phyloP scores from a whole-genome alignment of 2,888 invertebrate genomes.

The Orthosia cruda region DNA sequence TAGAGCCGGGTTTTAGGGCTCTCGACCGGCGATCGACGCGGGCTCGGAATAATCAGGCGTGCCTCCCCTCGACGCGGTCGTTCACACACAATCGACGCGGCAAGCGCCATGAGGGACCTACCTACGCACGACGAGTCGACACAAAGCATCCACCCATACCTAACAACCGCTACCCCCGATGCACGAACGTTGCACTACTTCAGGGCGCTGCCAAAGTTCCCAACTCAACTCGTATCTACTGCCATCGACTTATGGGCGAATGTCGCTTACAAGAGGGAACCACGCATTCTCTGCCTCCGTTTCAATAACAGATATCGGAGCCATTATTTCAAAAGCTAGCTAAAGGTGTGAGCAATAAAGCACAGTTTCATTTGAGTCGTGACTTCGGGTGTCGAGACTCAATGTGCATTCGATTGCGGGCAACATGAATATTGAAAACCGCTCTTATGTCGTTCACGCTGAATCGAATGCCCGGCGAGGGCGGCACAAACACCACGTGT shows the following conservation, averaged over 20 bases:
- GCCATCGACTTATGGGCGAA: constrained; percentile 42
- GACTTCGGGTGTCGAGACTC: constrained; percentile 76
- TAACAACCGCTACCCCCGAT: constrained; percentile 82
- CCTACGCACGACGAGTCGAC: constrained; percentile 87
- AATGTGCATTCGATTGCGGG: constrained; percentile 86
- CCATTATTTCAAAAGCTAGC: constrained; percentile 77
- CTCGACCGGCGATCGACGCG: constrained; percentile 87
- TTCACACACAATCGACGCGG: constrained; percentile 90
- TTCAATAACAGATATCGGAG: constrained; percentile 73
- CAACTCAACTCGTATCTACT: constrained; percentile 70
- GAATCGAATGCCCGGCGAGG: constrained; percentile 83
- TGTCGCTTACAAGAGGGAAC: constrained; percentile 46
- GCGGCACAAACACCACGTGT: constrained; percentile 85
- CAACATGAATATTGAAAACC: constrained; percentile 88
- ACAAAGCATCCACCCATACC: constrained; percentile 88
- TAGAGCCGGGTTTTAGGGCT: constrained; percentile 84
- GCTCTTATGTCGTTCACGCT: constrained; percentile 85
- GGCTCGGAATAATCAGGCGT: constrained; percentile 88
- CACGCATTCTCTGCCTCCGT: constrained; percentile 79
- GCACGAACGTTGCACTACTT: constrained; percentile 80
- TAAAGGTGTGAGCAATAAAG: constrained; percentile 79
- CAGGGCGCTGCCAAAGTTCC: constrained; percentile 55
- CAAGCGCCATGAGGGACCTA: constrained; percentile 85
- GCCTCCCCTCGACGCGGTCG: constrained; percentile 89
- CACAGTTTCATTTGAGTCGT: constrained; percentile 76